These are phyloP conservation scores for Manduca sexta DNA, from an alignment of 1,140 invertebrate genomes.

Conservation along the genomic window DNA sequence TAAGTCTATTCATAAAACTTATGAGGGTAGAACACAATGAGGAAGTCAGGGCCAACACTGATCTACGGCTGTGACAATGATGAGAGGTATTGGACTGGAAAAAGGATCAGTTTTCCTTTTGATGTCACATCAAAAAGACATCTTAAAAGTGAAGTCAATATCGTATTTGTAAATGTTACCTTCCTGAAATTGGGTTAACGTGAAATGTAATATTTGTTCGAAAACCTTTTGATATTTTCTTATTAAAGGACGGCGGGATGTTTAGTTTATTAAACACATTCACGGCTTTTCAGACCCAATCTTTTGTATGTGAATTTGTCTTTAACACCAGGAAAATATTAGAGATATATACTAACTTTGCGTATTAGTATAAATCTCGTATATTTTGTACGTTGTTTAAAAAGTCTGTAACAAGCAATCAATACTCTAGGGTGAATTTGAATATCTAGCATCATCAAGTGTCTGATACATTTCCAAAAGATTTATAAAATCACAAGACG, in stretches of 20 bases:
- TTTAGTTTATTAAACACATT: no score
- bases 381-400: no score
- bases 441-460: neutral
- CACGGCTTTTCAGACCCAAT: no score
- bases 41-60: constrained; percentile 37
- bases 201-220: neutral
- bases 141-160: constrained; percentile 29
- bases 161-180: constrained; percentile 16
- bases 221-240: neutral
- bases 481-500: neutral
- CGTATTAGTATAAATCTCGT: no score
- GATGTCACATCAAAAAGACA: constrained; percentile 55
- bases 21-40: constrained; percentile 52
- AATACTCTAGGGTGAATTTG: no score
- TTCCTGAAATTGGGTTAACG: constrained; percentile 17
- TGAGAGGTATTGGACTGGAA: constrained; percentile 55
- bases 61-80: constrained; percentile 45
- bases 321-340: no score
- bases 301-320: no score
- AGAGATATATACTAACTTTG: no score
- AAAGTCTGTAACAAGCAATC: no score
- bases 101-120: constrained; percentile 64
- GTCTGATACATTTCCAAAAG: neutral
- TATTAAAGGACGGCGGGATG: no score
- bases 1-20: constrained; percentile 61